Base-by-base conservation (phyloP, 2,797 vertebrate genomes). In the Dendrocincla fuliginosa region DNA sequence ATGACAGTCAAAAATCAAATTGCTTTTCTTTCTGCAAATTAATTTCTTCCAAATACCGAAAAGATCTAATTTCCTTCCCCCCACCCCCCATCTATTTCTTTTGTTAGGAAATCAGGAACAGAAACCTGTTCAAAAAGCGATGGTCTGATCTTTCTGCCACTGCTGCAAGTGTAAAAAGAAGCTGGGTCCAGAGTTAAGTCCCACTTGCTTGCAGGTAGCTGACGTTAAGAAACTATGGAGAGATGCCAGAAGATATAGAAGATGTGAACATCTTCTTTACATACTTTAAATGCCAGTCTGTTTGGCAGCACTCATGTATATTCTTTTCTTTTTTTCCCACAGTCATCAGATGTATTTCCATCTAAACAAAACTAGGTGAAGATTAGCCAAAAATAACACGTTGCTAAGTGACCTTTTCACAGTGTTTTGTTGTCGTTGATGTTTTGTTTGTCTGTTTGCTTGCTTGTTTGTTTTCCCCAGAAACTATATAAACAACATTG, bases 1-100 rank as follows among this genome's bases (percentile, higher is more conserved):
- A 17, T 0, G 0, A 28, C 6, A 32, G 5, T 14, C 5, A 39
- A 76, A 85, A 70, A 25, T 3, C 0, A 0, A 42, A 71, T 19
- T 8, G 0, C 3, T 87, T 80, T 80, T 56, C 16, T 10, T 83
- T 76, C 56, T 77, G 30, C 14, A 56, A 70, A 67, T 56, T 47
- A 1, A 30, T 64, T 39, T 77, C 25, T 74, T 85, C 17, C 37
- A 84, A 77, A 90, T 56, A 28, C 6, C 30, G 37, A 47, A 7
- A 44, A 33, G 8, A 2, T 47, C 42, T 25, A 9, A 12, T 57
- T 87, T 39, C 84, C 55, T 22, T 7, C 14, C 27, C 4, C 24
- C 5, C 11, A 8, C 42, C 42, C 16, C 42, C 18, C 18, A 11
- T 44, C 18, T 44, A 27, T 5, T 33, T 68, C 5, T 69, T 92